Conservation (phyloP, 1,140 invertebrate genomes). For the Metaphire vulgaris region DNA sequence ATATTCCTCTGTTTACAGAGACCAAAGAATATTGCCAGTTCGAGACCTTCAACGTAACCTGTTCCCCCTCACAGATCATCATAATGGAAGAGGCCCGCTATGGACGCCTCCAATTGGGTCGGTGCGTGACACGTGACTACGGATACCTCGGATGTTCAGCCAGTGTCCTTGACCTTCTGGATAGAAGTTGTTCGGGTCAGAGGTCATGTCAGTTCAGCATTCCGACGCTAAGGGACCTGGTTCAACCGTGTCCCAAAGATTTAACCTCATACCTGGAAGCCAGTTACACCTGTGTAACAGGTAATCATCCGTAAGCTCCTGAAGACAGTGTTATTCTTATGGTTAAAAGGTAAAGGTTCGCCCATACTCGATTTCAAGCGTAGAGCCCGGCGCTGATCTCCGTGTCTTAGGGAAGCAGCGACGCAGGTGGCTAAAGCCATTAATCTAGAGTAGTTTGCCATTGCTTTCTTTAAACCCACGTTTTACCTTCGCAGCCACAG, state of each 20-base stretch:
- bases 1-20: too few species aligned
- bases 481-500: too few species aligned
- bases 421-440: too few species aligned
- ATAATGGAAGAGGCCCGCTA: conserved; percentile 12
- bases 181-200: conserved; percentile 4
- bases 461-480: too few species aligned
- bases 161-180: neutral
- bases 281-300: conserved; percentile 8
- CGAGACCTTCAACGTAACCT: conserved; percentile 14
- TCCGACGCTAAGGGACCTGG: neutral
- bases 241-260: conserved; percentile 9
- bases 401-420: too few species aligned
- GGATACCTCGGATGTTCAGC: conserved; percentile 9
- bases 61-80: neutral
- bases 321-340: too few species aligned
- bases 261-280: conserved; percentile 6
- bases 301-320: too few species aligned
- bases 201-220: neutral
- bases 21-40: conserved; percentile 23
- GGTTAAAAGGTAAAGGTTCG: too few species aligned
- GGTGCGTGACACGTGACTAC: conserved; percentile 12
- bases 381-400: too few species aligned
- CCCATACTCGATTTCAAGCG: too few species aligned
- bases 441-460: too few species aligned
- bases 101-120: conserved; percentile 12